Percentiles rank a stretch among this genome's conserved stretches.
Evolutionary conservation across 2,113 vertebrate species (phyloP).

Genomic region (Fregata magnificens): DNA sequence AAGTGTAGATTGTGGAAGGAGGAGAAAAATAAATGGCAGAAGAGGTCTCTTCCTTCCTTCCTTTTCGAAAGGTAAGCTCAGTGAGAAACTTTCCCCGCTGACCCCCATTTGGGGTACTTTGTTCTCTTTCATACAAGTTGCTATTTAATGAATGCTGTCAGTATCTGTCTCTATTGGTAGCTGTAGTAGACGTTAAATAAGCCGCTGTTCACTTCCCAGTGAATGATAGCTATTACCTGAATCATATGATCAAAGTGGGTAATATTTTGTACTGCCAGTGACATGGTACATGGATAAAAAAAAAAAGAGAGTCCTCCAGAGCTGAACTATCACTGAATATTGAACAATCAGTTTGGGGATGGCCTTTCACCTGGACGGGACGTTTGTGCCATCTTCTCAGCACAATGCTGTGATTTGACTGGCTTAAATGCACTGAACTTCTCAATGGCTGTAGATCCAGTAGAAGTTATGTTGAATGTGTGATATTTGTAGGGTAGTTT

Average conservation of each 20-base stretch:
- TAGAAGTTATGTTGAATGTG: neutral
- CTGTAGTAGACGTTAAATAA: neutral
- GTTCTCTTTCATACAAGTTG: neutral
- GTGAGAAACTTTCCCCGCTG: neutral
- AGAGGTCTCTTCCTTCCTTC: neutral
- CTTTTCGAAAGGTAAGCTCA: neutral
- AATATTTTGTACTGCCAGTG: neutral
- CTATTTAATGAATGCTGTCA: neutral
- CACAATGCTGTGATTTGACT: constrained; percentile 48
- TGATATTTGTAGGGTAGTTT: constrained; percentile 1
- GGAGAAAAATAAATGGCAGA: neutral
- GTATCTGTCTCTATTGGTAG: neutral
- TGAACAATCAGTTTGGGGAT: neutral
- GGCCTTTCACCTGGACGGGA: neutral
- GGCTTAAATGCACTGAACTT: constrained; percentile 33
- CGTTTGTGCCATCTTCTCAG: neutral
- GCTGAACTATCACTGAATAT: neutral
- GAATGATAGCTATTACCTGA: neutral
- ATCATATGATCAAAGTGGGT: neutral
- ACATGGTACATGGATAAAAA: neutral
- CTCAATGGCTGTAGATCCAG: neutral
- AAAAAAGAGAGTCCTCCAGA: neutral
- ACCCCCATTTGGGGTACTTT: neutral
- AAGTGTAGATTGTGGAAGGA: neutral
- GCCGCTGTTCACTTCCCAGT: neutral